Evolutionary conservation across 2,797 vertebrate species (phyloP).

Genomic region (Fistularia tabacaria): DNA sequence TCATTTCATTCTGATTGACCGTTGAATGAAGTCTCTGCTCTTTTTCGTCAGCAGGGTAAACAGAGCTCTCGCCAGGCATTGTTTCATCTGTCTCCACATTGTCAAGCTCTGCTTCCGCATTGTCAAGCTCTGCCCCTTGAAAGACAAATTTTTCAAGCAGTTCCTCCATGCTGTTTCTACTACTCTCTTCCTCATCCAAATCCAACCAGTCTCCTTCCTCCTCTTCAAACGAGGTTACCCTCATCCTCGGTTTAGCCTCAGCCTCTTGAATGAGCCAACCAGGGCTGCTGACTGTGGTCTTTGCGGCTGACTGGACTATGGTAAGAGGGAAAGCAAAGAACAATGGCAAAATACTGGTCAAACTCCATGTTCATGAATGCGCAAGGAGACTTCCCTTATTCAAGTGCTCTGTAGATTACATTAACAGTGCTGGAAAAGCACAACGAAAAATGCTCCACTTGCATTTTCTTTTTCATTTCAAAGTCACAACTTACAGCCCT

Average conservation of each 20-base stretch:
- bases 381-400: background rate
- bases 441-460: background rate
- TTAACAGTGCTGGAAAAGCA: background rate
- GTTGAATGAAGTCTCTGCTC: background rate
- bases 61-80: background rate
- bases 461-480: too few species aligned
- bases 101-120: background rate
- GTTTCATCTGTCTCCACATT: slow-evolving; percentile 1
- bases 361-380: background rate
- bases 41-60: background rate
- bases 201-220: slow-evolving; percentile 2
- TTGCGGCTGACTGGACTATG: slow-evolving; percentile 12
- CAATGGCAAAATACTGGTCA: background rate
- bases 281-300: slow-evolving; percentile 34
- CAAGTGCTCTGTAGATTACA: background rate
- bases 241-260: background rate
- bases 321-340: background rate
- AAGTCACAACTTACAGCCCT: slow-evolving; percentile 40
- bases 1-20: background rate
- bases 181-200: background rate
- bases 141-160: background rate
- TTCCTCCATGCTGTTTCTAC: background rate
- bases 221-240: background rate
- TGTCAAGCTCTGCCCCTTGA: background rate
- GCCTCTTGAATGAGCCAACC: slow-evolving; percentile 20